phyloP scores from a whole-genome alignment of 2,888 invertebrate genomes.

The Drosophila koepferae region DNA sequence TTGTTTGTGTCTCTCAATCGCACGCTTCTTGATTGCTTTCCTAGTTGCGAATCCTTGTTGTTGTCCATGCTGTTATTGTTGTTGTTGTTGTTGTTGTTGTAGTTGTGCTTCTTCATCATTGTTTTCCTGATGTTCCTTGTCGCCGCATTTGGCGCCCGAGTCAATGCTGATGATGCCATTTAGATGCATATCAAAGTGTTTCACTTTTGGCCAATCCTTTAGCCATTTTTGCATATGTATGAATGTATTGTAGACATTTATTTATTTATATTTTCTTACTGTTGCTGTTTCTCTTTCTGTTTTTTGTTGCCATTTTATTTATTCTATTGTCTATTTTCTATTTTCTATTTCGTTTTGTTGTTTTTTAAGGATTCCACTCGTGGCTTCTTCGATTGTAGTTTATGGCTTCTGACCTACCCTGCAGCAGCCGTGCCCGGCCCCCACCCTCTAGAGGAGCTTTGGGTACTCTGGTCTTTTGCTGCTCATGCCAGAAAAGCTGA shows the following conservation, averaged over 20 bases:
- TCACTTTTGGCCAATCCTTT: slow-evolving; percentile 78
- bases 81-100: slow-evolving; percentile 20
- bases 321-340: slow-evolving; percentile 14
- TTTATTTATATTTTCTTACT: slow-evolving; percentile 52
- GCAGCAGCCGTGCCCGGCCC: neutral
- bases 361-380: slow-evolving; percentile 22
- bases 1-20: slow-evolving; percentile 67
- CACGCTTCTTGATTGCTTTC: slow-evolving; percentile 68
- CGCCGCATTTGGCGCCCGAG: slow-evolving; percentile 56
- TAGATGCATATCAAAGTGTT: slow-evolving; percentile 78
- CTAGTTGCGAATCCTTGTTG: slow-evolving; percentile 44
- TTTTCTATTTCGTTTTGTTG: neutral
- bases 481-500: slow-evolving; percentile 58
- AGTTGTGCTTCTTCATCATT: slow-evolving; percentile 2
- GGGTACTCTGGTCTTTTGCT: slow-evolving; percentile 50
- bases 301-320: neutral
- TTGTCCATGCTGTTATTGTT: neutral
- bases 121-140: slow-evolving; percentile 30
- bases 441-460: slow-evolving; percentile 8
- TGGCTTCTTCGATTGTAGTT: slow-evolving; percentile 68
- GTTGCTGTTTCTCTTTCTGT: neutral
- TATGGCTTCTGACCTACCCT: slow-evolving; percentile 49
- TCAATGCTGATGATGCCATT: slow-evolving; percentile 78
- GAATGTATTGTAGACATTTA: slow-evolving; percentile 34
- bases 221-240: slow-evolving; percentile 71